phyloP scores from a whole-genome alignment of 2,888 invertebrate genomes.

The Oconnorella tubifera region DNA sequence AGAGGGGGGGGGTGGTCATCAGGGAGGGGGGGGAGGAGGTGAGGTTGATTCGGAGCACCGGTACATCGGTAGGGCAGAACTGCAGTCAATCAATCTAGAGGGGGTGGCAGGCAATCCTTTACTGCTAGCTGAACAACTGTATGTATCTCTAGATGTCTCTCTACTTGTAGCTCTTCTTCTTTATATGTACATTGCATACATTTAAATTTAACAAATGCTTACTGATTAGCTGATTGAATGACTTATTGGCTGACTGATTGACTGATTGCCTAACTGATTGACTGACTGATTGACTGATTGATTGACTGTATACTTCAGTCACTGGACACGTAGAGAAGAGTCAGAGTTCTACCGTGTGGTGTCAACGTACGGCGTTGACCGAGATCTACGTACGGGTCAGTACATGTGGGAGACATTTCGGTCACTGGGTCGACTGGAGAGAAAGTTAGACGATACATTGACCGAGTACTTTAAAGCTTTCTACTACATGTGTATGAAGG shows the following conservation, averaged over 20 bases:
- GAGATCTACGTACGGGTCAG: slow-evolving; percentile 55
- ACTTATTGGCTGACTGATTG: too few relatives aligned
- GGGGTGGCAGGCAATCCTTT: slow-evolving; percentile 25
- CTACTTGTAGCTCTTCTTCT: not conserved
- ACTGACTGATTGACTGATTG: too few relatives aligned
- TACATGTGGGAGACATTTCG: slow-evolving; percentile 85
- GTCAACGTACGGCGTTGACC: slow-evolving; percentile 93
- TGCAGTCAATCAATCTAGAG: slow-evolving; percentile 23
- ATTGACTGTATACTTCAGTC: too few relatives aligned
- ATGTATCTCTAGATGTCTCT: not conserved
- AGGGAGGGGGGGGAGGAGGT: not conserved
- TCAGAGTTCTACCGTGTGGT: slow-evolving; percentile 92
- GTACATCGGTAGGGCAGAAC: slow-evolving; percentile 17
- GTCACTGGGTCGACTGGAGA: slow-evolving; percentile 82
- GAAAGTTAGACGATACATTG: slow-evolving; percentile 89
- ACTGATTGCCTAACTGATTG: too few relatives aligned
- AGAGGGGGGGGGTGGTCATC: slow-evolving; percentile 13
- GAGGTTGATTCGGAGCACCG: not conserved
- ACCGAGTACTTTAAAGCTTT: slow-evolving; percentile 97
- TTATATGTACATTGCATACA: not conserved
- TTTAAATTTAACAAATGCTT: too few relatives aligned
- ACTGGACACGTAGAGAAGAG: slow-evolving; percentile 92
- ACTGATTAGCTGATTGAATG: too few relatives aligned
- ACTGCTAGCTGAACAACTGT: slow-evolving; percentile 25
- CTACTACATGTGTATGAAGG: slow-evolving; percentile 94